A percentile compares a stretch with the other conserved stretches of the same genome.
phyloP scores from a whole-genome alignment of 2,113 vertebrate species.

The Charadrius vociferus region DNA sequence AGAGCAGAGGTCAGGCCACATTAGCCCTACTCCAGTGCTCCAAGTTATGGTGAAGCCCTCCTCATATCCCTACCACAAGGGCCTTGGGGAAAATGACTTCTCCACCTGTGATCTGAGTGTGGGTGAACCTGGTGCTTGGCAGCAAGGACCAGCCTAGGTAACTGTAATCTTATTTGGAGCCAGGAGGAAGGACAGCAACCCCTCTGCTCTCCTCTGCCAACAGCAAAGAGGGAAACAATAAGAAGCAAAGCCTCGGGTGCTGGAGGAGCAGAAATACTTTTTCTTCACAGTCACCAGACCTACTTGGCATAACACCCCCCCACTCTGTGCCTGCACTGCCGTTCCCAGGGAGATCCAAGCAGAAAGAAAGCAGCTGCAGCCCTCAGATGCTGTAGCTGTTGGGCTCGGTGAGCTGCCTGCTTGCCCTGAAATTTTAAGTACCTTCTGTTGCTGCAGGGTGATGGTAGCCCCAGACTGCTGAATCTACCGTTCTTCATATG shows the following conservation, averaged over 20 bases:
- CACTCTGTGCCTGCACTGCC: background rate
- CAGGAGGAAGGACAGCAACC: background rate
- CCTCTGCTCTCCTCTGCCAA: background rate
- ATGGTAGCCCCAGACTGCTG: background rate
- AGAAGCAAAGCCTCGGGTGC: background rate
- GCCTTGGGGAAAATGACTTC: background rate
- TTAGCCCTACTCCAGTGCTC: background rate
- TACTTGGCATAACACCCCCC: background rate
- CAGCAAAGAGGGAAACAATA: background rate
- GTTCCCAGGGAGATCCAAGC: background rate
- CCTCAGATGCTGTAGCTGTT: background rate
- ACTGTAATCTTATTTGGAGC: background rate
- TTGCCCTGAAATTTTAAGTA: background rate
- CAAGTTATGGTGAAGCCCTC: background rate
- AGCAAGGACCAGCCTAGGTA: background rate
- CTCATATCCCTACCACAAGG: no score
- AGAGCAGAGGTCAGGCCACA: background rate
- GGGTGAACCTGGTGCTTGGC: background rate
- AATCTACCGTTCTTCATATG: background rate
- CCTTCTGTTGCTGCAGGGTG: background rate
- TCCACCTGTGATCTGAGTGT: background rate
- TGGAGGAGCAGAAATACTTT: background rate
- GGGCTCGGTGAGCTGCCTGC: background rate
- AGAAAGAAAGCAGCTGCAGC: background rate
- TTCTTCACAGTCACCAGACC: background rate